These are phyloP conservation scores for Nanorana parkeri DNA, from an alignment of 2,113 vertebrate genomes.

Conservation along the genomic window DNA sequence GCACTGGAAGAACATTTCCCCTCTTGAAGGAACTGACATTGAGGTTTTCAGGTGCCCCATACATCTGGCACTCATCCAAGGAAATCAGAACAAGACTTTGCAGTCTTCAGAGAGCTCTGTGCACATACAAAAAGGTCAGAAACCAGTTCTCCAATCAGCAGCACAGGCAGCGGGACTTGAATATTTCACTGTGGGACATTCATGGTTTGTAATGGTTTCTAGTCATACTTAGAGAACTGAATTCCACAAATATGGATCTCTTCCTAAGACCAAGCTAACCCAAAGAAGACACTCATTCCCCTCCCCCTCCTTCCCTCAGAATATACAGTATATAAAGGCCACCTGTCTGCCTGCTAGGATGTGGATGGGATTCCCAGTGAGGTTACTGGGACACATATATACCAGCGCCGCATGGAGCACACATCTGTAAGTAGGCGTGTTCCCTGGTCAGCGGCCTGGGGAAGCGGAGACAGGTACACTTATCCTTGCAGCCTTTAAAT, in stretches of 20 bases:
- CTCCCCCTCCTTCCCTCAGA: no score
- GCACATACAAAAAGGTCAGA: conserved; percentile 22
- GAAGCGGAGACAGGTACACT: no score
- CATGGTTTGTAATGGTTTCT: not conserved
- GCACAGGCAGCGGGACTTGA: not conserved
- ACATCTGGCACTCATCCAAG: conserved; percentile 51
- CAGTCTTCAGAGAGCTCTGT: conserved; percentile 34
- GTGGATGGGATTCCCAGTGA: no score
- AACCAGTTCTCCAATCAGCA: conserved; percentile 11
- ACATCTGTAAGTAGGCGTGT: no score
- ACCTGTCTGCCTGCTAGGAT: no score
- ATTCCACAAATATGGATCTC: not conserved
- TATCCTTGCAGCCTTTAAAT: no score
- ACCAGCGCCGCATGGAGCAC: no score
- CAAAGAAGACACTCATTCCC: no score
- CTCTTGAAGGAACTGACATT: conserved; percentile 9
- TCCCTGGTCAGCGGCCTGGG: no score
- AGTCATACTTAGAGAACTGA: not conserved
- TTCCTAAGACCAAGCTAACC: no score
- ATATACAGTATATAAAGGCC: no score
- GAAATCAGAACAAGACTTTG: conserved; percentile 44
- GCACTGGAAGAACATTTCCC: conserved; percentile 9
- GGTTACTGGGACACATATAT: no score
- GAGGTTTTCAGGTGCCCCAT: conserved; percentile 24
- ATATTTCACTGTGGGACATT: not conserved